Conservation (phyloP, 2,888 invertebrate species). For the Dicyrtoma fusca region DNA sequence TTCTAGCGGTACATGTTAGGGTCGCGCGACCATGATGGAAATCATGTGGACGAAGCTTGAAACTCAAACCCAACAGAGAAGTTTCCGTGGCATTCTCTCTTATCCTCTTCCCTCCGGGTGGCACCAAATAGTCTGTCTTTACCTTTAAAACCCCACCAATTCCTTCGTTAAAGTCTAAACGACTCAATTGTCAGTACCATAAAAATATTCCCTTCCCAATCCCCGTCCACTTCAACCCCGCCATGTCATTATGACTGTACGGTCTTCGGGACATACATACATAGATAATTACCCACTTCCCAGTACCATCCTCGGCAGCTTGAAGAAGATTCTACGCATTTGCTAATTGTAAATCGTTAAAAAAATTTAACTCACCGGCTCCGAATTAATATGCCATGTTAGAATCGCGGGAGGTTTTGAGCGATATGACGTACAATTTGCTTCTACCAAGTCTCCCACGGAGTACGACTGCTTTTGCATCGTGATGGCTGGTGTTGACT, state of each 20-base stretch:
- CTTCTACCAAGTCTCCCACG: conserved; percentile 78
- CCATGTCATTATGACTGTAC: too few species aligned
- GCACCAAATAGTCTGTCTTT: conserved; percentile 15
- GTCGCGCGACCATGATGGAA: conserved; percentile 43
- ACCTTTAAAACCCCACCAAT: conserved; percentile 4
- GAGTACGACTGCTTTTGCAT: conserved; percentile 80
- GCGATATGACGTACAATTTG: conserved; percentile 81
- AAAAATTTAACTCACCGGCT: conserved; percentile 64
- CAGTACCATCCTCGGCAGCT: too few species aligned
- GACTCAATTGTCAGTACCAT: background rate
- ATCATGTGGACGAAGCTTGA: conserved; percentile 47
- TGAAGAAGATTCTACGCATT: too few species aligned
- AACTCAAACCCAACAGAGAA: conserved; percentile 43
- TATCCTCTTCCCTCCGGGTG: conserved; percentile 18
- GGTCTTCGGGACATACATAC: too few species aligned
- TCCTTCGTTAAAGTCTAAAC: conserved; percentile 33
- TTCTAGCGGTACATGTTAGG: conserved; percentile 47
- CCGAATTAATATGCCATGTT: conserved; percentile 85
- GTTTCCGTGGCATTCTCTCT: conserved; percentile 43
- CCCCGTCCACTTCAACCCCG: too few species aligned
- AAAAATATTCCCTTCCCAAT: too few species aligned
- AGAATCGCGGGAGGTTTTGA: conserved; percentile 81
- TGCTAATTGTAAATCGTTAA: too few species aligned
- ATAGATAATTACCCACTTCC: too few species aligned
- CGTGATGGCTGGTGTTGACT: conserved; percentile 76